These are phyloP conservation scores for Icerya purchasi DNA, from an alignment of 2,888 invertebrate genomes.

Conservation along the genomic window DNA sequence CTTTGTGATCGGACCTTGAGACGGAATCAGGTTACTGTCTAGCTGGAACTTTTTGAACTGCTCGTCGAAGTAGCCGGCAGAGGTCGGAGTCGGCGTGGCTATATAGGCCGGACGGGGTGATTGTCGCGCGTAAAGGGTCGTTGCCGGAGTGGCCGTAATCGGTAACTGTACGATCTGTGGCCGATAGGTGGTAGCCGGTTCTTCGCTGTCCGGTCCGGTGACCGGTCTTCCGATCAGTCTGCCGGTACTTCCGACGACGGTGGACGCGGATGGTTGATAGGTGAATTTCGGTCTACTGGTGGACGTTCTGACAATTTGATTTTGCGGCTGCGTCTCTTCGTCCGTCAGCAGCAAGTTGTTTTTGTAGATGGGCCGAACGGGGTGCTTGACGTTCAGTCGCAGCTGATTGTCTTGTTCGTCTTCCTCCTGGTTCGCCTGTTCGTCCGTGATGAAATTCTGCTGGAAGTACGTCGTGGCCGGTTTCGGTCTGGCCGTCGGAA, in stretches of 20 bases:
- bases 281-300: slow-evolving; percentile 6
- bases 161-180: slow-evolving; percentile 33
- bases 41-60: slow-evolving; percentile 53
- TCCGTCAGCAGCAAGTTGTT: slow-evolving; percentile 2
- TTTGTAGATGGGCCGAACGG: slow-evolving; percentile 26
- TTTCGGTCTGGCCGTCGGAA: slow-evolving; percentile 23
- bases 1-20: slow-evolving; percentile 20
- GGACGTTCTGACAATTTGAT: slow-evolving; percentile 31
- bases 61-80: slow-evolving; percentile 38
- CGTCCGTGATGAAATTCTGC: slow-evolving; percentile 35
- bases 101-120: slow-evolving; percentile 10
- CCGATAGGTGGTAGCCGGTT: slow-evolving; percentile 43
- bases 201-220: slow-evolving; percentile 27
- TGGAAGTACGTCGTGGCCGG: slow-evolving; percentile 48
- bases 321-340: slow-evolving; percentile 22
- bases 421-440: slow-evolving; percentile 19
- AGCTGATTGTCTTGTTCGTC: slow-evolving; percentile 5
- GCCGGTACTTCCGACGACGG: neutral
- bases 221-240: slow-evolving; percentile 19
- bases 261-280: neutral
- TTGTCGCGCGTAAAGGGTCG: slow-evolving; percentile 23
- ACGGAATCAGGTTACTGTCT: slow-evolving; percentile 34
- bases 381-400: slow-evolving; percentile 21
- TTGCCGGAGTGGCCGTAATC: slow-evolving; percentile 17
- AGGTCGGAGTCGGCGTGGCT: slow-evolving; percentile 17